Evolutionary conservation across 2,113 vertebrate species (phyloP), one percentile per base, ranked within the genome.

Genomic region (Poecile atricapillus): DNA sequence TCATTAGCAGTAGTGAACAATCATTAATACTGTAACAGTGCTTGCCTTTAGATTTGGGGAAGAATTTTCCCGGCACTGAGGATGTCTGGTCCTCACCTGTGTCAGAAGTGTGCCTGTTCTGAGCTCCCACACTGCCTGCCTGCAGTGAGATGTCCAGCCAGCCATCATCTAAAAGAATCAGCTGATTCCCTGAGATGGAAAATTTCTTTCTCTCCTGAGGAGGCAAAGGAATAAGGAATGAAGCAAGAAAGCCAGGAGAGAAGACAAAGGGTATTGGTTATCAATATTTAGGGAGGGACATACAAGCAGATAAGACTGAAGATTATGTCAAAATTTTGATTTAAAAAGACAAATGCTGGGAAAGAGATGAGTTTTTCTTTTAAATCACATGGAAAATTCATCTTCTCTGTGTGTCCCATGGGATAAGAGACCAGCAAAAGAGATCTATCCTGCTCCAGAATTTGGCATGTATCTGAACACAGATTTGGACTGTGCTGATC

Each of bases 331-430:
- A 65, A 90, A 65, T 37, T 91, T 88, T 95, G 27, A 87, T 90
- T 94, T 94, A 77, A 53, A 74, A 94, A 90, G 53, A 65, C 24
- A 87, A 92, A 30, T 55, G 7, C 50, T 89, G 55, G 70, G 71
- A 76, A 95, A 75, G 21, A 31, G 16, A 30, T 27, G n/a, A 58
- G 16, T 49, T 95, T 64, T 94, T 68, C 22, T 65, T 87, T 60
- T 53, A 89, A 90, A 63, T 88, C 59, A 74, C 50, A 52, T 75
- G 90, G 67, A 93, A 95, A 94, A 94, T 69, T 82, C 43, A 77
- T 88, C 35, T 89, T 91, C 22, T 50, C 18, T 60, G 43, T 14
- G 18, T 71, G 49, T 33, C 81, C 58, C 70, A 64, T 37, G 65
- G 75, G 46, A 63, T 59, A 62, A 14, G 8, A 85, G 63, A 76